phyloP scores from a whole-genome alignment of 2,888 invertebrate genomes.

The Carpatolechia fugitivella region DNA sequence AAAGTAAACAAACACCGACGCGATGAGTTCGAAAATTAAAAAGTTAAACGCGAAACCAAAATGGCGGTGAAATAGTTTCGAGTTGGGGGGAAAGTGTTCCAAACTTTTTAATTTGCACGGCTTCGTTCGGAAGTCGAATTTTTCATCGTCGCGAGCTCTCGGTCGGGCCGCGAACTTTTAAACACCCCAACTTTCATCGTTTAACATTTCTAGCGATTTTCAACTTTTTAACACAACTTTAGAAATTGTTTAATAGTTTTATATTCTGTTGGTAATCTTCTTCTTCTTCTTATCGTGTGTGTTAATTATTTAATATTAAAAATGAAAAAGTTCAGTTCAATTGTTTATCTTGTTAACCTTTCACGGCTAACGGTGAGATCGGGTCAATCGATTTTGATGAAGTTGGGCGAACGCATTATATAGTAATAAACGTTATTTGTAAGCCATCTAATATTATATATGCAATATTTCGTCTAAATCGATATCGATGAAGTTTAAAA shows the following conservation, averaged over 20 bases:
- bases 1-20: background rate
- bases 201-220: slow-evolving; percentile 21
- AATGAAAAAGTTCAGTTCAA: no score
- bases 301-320: no score
- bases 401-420: no score
- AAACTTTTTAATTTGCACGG: slow-evolving; percentile 69
- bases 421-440: no score
- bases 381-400: no score
- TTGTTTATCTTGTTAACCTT: no score
- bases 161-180: slow-evolving; percentile 45
- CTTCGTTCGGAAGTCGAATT: slow-evolving; percentile 58
- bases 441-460: no score
- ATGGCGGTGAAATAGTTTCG: slow-evolving; percentile 66
- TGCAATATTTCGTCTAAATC: no score
- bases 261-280: background rate
- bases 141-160: slow-evolving; percentile 48
- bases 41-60: slow-evolving; percentile 64
- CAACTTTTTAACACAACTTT: background rate
- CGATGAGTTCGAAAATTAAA: slow-evolving; percentile 46
- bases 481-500: no score
- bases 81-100: slow-evolving; percentile 66
- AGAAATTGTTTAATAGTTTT: slow-evolving; percentile 11
- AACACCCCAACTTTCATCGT: slow-evolving; percentile 47
- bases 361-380: no score
- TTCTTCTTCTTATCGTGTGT: no score